Evolutionary conservation across 1,140 invertebrate genomes (phyloP).

Genomic region (Asobara japonica): DNA sequence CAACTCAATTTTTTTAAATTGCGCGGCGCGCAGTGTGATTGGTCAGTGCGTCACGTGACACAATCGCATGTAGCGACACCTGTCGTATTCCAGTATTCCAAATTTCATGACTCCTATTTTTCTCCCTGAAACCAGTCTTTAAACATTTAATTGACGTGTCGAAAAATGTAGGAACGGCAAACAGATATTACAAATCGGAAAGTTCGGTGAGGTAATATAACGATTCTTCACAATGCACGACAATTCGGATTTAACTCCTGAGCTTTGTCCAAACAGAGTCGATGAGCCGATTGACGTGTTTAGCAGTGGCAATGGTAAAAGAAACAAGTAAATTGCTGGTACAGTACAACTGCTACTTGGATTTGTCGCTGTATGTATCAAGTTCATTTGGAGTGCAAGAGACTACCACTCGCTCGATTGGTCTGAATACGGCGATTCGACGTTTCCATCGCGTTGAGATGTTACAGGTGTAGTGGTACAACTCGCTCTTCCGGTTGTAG

Average conservation of each 20-base stretch:
- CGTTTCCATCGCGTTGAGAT: slow-evolving; percentile 24
- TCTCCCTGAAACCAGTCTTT: no score
- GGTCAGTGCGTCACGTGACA: no score
- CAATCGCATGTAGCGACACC: no score
- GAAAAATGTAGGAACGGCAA: no score
- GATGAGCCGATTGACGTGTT: slow-evolving; percentile 8
- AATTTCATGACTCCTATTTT: no score
- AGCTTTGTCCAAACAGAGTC: slow-evolving; percentile 16
- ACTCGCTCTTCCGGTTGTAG: slow-evolving; percentile 30
- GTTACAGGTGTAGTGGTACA: slow-evolving; percentile 15
- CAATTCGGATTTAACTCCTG: background rate
- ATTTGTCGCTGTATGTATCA: background rate
- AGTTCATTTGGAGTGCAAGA: slow-evolving; percentile 20
- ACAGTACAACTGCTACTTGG: background rate
- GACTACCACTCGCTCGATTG: slow-evolving; percentile 28
- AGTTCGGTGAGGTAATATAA: no score
- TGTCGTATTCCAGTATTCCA: no score
- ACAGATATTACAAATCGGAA: no score
- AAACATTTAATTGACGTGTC: no score
- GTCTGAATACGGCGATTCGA: slow-evolving; percentile 37
- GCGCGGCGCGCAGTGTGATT: no score
- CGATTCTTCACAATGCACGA: no score
- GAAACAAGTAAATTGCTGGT: slow-evolving; percentile 22
- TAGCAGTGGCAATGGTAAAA: background rate
- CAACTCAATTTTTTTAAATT: no score